phyloP scores from a whole-genome alignment of 2,888 invertebrate species.

The Sarcophaga caerulescens region DNA sequence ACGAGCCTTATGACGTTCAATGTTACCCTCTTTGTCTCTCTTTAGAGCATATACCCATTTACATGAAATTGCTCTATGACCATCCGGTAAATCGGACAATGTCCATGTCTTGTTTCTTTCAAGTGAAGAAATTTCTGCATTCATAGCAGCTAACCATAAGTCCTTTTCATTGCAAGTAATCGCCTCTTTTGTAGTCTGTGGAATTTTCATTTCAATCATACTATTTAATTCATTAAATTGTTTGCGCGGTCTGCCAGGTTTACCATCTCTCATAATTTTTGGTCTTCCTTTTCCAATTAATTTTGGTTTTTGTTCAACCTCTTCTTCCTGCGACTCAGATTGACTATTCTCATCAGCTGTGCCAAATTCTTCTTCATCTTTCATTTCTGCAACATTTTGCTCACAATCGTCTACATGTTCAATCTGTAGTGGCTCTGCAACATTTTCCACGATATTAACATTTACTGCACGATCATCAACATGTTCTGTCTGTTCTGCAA shows the following conservation, averaged over 20 bases:
- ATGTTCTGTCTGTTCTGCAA: no score
- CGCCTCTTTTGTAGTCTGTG: not conserved
- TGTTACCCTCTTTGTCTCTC: no score
- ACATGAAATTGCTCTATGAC: conserved; percentile 33
- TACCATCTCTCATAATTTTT: not conserved
- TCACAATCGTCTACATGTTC: no score
- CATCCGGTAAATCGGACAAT: conserved; percentile 48
- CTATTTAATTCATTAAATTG: conserved; percentile 9
- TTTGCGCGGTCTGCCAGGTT: conserved; percentile 24
- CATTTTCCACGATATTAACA: no score
- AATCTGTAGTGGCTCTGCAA: no score
- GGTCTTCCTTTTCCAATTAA: not conserved
- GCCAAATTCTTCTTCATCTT: no score
- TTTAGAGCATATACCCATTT: no score
- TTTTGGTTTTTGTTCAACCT: conserved; percentile 20
- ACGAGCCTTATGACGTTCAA: no score
- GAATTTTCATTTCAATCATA: not conserved
- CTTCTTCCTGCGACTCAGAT: not conserved
- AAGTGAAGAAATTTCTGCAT: conserved; percentile 63
- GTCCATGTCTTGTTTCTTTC: conserved; percentile 52
- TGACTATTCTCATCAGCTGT: conserved; percentile 8
- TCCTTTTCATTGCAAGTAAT: not conserved
- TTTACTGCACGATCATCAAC: no score
- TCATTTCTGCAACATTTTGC: no score
- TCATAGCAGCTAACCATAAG: conserved; percentile 63